Base-by-base conservation (phyloP, 2,113 vertebrate species). In the Shinisaurus crocodilurus region DNA sequence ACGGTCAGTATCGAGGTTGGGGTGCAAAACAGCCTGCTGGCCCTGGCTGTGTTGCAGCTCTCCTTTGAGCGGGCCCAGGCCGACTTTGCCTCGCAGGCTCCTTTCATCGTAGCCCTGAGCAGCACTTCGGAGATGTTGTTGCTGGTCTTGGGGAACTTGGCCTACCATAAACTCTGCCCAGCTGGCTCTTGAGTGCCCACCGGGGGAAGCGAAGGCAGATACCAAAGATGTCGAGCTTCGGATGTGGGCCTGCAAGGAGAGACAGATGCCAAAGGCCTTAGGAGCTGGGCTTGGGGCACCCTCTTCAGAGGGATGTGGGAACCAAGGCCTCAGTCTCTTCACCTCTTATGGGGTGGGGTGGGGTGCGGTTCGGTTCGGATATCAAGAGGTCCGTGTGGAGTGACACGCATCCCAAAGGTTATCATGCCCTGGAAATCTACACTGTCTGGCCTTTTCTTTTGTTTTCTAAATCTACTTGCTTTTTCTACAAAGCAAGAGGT, bases 1-100 rank as follows among this genome's bases (percentile, higher is more conserved):
- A 98, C 98, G 0, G 98, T 99, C 40, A 98, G 98, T 95, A 98
- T 99, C 0, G 98, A 99, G 92, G 97, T 99, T 29, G 98, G 98
- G 9, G 98, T 99, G 32, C 98, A 99, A 95, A 99, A 99, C 97
- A 99, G 98, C 95, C 95, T 99, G 88, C 96, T 99, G 90, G 98
- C 98, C 0, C 96, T 99, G n/a, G 98, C 98, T 1, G 97, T 99
- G 95, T 97, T 99, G 95, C 98, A 99, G 95, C 97, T 99, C 92
- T 99, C 98, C 0, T 98, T 99, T 91, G 97, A 95, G 23, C 97
- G 97, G 67, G 93, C 90, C 0, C 98, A 99, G 93, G 98, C 98
- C 0, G 98, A 99, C 96, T 98, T 98, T 1, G 98, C 98, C 0
- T 99, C 98, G 0, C 98, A 99, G 94, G 98, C 98, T 0, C 98